These are phyloP conservation scores for Mus minutoides DNA, from an alignment of 2,797 vertebrate genomes.

Conservation along the genomic window DNA sequence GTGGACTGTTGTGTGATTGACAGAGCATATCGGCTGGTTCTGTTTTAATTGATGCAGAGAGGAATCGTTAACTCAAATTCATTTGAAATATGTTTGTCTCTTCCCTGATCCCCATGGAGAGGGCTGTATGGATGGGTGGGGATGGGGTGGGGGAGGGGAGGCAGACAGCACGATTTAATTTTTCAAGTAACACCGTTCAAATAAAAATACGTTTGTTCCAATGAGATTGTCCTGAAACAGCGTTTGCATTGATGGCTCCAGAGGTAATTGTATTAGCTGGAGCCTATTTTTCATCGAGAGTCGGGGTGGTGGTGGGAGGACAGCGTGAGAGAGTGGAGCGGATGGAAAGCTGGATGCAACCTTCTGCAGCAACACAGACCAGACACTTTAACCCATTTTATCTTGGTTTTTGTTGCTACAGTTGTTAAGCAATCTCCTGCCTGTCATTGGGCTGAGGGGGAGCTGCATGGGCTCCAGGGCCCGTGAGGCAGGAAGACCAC, in stretches of 20 bases:
- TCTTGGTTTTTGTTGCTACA: neutral
- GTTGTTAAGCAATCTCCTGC: neutral
- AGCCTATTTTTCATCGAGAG: conserved; percentile 81
- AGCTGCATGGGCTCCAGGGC: rapidly evolving
- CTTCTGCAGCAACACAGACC: neutral
- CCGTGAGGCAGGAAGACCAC: rapidly evolving
- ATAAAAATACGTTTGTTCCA: conserved; percentile 83
- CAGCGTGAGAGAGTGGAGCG: conserved; percentile 58
- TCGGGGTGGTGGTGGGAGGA: conserved; percentile 1
- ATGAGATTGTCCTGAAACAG: conserved; percentile 84
- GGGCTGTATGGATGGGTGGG: neutral
- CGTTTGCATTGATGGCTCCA: conserved; percentile 82
- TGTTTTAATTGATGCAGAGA: conserved; percentile 77
- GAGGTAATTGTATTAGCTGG: conserved; percentile 80
- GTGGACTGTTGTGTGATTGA: conserved; percentile 14
- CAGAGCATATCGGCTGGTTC: conserved; percentile 32
- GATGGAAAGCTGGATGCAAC: neutral
- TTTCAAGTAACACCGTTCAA: conserved; percentile 85
- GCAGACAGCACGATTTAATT: conserved; percentile 81
- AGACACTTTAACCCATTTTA: conserved; percentile 66
- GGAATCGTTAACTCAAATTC: conserved; percentile 77
- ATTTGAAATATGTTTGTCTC: conserved; percentile 57
- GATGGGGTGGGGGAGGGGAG: conserved; percentile 21
- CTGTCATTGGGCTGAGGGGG: neutral
- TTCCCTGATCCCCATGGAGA: neutral